Evolutionary conservation across 2,113 vertebrate species (phyloP), one percentile per base, ranked within the genome.

Genomic region (Empidonax traillii): DNA sequence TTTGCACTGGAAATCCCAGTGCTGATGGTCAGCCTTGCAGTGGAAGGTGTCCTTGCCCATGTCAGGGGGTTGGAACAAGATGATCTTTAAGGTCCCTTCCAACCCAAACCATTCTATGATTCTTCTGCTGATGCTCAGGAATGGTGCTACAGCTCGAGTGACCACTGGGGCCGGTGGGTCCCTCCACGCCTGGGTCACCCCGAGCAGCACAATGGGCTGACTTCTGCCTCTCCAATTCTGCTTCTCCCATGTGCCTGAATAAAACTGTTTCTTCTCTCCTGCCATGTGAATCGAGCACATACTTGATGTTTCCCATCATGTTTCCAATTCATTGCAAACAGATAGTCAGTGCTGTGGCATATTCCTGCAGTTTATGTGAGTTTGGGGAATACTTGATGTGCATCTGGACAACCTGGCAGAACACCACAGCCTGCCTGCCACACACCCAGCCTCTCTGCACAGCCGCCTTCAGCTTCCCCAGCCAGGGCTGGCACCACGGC

Each of bases 121-220:
- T 39, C 39, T 73, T 68, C 59, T 78, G 55, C 51, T n/a, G 65
- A 5, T 8, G 15, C 15, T 78, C 12, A 12, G 67, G 46, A 67
- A 15, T 3, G 3, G 49, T 58, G 39, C 39, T 0, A 0, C 51
- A 77, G 85, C 37, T 35, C 6, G 2, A 37, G 41, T 20, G 73
- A 19, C 16, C 8, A 2, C 25, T 18, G 39, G 52, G 41, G 19
- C 27, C 1, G 0, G 11, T 2, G 15, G 24, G 11, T 84, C n/a
- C 37, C 53, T 61, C 23, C 33, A 2, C 10, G 0, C 28, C 0
- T 1, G 4, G 19, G 14, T 47, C 0, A 0, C 35, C 39, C 49
- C 1, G 3, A 24, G 41, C 6, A 2, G 47, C 1, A 0, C 1
- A 3, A 3, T 8, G 30, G 43, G 67, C 41, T 56, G 68, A 30